phyloP scores from a whole-genome alignment of 2,888 invertebrate genomes.

The Chironomus tentans region DNA sequence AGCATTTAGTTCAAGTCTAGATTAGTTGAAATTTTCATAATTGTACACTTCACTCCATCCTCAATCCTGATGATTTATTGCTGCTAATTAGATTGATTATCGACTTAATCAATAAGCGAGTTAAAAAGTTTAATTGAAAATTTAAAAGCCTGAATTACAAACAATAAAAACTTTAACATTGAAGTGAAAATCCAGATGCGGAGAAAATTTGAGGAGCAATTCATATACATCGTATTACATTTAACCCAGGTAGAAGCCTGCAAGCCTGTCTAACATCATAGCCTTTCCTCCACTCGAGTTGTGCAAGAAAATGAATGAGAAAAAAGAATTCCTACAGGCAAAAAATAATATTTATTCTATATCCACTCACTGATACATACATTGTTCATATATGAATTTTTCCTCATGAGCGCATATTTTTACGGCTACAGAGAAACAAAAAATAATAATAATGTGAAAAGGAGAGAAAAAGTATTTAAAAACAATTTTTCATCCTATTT shows the following conservation, averaged over 20 bases:
- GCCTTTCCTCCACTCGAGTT: background rate
- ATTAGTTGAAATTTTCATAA: no score
- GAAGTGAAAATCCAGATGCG: background rate
- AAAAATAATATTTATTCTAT: slow-evolving; percentile 20
- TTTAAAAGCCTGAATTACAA: no score
- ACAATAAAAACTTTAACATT: background rate
- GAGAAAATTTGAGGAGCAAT: background rate
- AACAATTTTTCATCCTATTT: background rate
- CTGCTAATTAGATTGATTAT: no score
- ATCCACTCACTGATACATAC: background rate
- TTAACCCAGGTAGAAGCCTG: background rate
- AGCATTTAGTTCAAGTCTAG: no score
- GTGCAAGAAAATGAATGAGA: background rate
- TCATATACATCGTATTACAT: background rate
- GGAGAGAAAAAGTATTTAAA: background rate
- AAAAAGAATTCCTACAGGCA: background rate
- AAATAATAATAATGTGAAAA: no score
- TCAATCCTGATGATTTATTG: no score
- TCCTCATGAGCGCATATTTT: background rate
- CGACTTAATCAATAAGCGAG: no score
- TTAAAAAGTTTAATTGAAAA: no score
- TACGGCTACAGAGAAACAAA: no score
- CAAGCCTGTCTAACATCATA: background rate
- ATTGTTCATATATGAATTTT: background rate
- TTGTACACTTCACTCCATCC: no score